Evolutionary conservation across 2,888 invertebrate species (phyloP), one percentile per base, ranked within the genome.

Genomic region (Steromphala cineraria): DNA sequence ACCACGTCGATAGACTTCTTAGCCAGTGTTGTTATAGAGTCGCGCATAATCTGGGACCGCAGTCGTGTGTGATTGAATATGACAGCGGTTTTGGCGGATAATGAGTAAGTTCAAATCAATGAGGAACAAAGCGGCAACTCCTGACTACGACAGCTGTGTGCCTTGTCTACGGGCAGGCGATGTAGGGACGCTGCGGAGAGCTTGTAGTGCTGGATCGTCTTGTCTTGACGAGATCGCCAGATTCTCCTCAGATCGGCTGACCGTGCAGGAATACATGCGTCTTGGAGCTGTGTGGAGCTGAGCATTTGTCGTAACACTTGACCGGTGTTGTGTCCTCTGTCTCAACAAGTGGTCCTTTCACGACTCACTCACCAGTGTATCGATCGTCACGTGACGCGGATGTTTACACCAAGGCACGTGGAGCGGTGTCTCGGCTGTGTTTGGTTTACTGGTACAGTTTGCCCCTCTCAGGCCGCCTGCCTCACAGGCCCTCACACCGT

Each of bases 371-470:
- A 46, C 13, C 46, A 46, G 46, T 46, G 46, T 62, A 62, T 62
- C 28, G 62, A 62, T 62, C 15, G 62, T 71, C 79, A 79, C 79
- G 79, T 79, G 79, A 79, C 71, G 31, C 79, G 79, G 71, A 79
- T 79, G 79, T 79, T 79, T 79, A 79, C 79, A 79, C 46, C 79
- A 53, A 19, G 67, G 79, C 79, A 79, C 79, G 79, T 79, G 79
- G 79, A 79, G 79, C 53, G 78, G 36, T 31, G 52, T 52, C 40
- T 52, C 40, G 24, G 52, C 75, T 24, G 40, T 40, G 75, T 52
- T 75, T 62, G 62, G 62, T 62, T 62, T 62, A 62, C 62, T 62
- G 24, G 62, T 62, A 28, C 28, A 62, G 62, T 62, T 62, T 62
- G 62, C 62, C 62, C 56, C 62, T 62, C 28, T 62, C 62, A 28